Evolutionary conservation across 2,797 vertebrate genomes (phyloP), one percentile per base, ranked within the genome.

Genomic region (Ispidina lecontei): DNA sequence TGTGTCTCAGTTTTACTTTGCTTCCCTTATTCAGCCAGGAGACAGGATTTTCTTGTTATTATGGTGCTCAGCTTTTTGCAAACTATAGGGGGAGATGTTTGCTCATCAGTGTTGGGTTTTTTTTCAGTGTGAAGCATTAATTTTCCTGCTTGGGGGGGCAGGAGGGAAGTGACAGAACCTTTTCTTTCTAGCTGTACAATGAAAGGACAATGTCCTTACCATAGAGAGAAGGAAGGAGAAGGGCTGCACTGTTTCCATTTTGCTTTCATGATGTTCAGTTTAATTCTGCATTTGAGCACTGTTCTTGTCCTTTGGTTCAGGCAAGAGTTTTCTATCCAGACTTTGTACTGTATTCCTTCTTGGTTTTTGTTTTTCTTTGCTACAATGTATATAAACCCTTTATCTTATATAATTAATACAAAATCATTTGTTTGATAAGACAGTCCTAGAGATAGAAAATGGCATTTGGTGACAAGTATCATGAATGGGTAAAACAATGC

Each of bases 21-120:
- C 7, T 26, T 84, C 11, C 18, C 11, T 83, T 43, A 26, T 7
- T 67, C 28, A 43, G 19, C 15, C 23, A 79, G 41, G 39, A 71
- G 29, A 60, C 5, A 17, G 11, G 41, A 37, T 73, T 86, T 74
- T 69, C 63, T 52, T 71, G 33, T 23, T 51, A 26, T 20, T n/a
- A 60, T 60, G 41, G 51, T 87, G 78, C 56, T 94, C 60, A 56
- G 31, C 60, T 86, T 92, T 65, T 88, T 77, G 46, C 31, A 62
- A 33, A 62, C 94, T 84, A 62, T 7, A 90, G 93, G 75, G 90
- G 91, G 90, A 93, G 83, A 82, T 71, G 8, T 91, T 87, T 78
- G 43, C 54, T 87, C 51, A 68, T 63, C 18, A 31, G 9, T 14
- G 29, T 31, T 23, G 12, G 7, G 4, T 14, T 49, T 65, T 41